Evolutionary conservation across 2,113 vertebrate species (phyloP).

Genomic region (Albula goreensis): DNA sequence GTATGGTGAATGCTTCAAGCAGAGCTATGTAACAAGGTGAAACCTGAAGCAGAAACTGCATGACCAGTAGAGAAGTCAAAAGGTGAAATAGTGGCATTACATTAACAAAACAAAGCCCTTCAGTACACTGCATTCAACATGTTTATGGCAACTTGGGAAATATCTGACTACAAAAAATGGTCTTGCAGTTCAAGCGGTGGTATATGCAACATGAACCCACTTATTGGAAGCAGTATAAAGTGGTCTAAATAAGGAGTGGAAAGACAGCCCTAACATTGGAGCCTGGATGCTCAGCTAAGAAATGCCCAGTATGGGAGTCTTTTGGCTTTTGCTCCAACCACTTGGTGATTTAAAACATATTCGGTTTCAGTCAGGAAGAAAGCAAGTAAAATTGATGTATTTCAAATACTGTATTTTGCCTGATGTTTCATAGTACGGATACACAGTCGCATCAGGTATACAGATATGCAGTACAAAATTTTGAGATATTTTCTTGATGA

Average conservation of each 20-base stretch:
- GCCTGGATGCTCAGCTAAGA: neutral
- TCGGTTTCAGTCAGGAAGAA: too few species aligned
- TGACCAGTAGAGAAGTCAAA: neutral
- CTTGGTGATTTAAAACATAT: neutral
- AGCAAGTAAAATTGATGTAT: too few species aligned
- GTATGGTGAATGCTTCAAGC: too few species aligned
- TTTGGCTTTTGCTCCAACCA: neutral
- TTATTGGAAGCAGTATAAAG: neutral
- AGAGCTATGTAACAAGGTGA: too few species aligned
- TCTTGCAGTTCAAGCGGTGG: neutral
- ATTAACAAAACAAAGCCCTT: neutral
- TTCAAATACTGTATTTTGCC: too few species aligned
- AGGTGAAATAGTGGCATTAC: neutral
- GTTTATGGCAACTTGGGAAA: neutral
- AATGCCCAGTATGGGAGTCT: neutral
- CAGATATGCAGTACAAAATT: neutral
- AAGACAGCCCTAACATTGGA: neutral
- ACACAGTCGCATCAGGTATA: neutral
- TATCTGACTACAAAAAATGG: neutral
- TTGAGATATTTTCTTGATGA: neutral
- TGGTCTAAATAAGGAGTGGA: neutral
- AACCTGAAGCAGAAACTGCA: neutral
- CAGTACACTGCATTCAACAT: neutral
- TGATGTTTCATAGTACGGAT: too few species aligned
- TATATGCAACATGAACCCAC: neutral